Conservation (phyloP, 1,140 invertebrate species). For the Cherax quadricarinatus region DNA sequence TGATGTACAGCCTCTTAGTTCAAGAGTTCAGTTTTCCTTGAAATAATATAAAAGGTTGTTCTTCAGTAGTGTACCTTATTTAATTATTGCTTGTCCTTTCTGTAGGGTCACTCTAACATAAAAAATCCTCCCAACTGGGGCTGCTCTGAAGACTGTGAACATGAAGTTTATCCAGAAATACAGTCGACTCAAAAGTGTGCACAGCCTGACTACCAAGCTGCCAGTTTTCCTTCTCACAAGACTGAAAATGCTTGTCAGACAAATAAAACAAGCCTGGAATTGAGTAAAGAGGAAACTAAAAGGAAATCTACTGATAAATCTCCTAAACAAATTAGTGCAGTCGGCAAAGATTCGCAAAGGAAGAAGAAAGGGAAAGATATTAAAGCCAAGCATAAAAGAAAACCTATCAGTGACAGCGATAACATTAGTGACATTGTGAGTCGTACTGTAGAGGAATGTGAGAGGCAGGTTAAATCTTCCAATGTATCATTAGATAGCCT, state of each 20-base stretch:
- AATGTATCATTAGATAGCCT: constrained; percentile 47
- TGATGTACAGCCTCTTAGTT: too few relatives aligned
- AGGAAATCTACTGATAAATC: not conserved
- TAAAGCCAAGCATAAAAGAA: constrained; percentile 31
- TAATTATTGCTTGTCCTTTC: not conserved
- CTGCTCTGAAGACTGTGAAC: constrained; percentile 14
- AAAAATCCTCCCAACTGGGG: constrained; percentile 19
- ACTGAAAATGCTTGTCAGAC: not conserved
- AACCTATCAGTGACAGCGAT: constrained; percentile 38
- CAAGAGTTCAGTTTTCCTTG: too few relatives aligned
- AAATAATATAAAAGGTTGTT: too few relatives aligned
- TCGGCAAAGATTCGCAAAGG: not conserved
- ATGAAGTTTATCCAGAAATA: not conserved
- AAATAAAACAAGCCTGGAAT: not conserved
- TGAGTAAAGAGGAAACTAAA: not conserved
- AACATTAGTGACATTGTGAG: constrained; percentile 54
- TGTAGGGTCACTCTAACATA: not conserved
- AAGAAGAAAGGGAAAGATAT: constrained; percentile 37
- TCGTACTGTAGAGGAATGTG: constrained; percentile 63
- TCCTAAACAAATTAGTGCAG: not conserved
- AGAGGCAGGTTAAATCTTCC: constrained; percentile 47
- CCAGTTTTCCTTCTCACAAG: not conserved
- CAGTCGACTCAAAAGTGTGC: not conserved
- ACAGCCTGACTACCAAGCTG: not conserved
- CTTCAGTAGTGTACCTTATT: not conserved